phyloP scores from a whole-genome alignment of 2,888 invertebrate species.

The Cecidostiba fungosa region DNA sequence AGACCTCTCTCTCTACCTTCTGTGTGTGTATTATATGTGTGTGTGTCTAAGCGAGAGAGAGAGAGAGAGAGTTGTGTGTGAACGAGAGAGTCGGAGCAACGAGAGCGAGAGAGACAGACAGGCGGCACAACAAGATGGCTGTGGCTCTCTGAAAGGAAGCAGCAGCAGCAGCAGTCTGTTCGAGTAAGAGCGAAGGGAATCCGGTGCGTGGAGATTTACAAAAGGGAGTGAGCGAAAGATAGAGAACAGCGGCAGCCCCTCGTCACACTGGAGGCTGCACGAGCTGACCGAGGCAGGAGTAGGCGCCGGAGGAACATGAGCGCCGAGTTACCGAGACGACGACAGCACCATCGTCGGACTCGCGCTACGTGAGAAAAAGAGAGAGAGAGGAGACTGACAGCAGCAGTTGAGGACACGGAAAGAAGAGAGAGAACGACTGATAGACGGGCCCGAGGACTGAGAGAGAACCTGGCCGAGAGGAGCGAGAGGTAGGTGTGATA shows the following conservation, averaged over 20 bases:
- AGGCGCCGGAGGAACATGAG: conserved; percentile 70
- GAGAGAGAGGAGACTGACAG: background rate
- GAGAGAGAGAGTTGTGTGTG: background rate
- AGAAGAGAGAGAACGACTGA: conserved; percentile 65
- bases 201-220: background rate
- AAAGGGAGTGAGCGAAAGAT: background rate
- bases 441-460: background rate
- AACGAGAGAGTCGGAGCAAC: conserved; percentile 2
- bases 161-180: conserved; percentile 66
- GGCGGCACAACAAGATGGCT: conserved; percentile 72
- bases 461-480: conserved; percentile 22
- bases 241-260: background rate
- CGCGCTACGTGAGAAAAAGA: conserved; percentile 66
- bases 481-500: conserved; percentile 25
- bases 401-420: conserved; percentile 64
- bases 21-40: background rate
- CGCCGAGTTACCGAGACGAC: conserved; percentile 16
- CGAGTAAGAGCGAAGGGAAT: background rate
- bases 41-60: conserved; percentile 35
- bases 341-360: conserved; percentile 71
- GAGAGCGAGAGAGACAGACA: conserved; percentile 66
- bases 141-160: conserved; percentile 72
- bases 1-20: background rate
- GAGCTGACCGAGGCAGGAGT: background rate
- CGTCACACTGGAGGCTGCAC: conserved; percentile 60